phyloP scores from a whole-genome alignment of 2,888 invertebrate species.

The Acanthosoma haemorrhoidale region DNA sequence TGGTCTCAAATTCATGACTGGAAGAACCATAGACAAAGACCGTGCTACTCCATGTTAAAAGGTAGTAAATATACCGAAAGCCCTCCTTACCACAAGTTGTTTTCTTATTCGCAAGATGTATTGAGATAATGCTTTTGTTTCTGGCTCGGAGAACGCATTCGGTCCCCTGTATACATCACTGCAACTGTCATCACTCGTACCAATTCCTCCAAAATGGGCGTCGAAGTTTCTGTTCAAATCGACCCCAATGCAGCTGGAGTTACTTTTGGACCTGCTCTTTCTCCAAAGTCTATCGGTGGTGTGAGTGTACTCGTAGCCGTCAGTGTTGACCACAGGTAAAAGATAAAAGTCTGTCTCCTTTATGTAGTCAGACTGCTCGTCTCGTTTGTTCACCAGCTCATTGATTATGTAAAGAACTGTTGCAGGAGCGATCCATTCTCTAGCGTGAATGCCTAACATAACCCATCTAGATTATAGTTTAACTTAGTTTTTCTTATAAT shows the following conservation, averaged over 20 bases:
- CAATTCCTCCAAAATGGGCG: constrained; percentile 79
- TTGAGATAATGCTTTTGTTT: constrained; percentile 62
- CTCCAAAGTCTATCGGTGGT: constrained; percentile 62
- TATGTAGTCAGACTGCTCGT: constrained; percentile 54
- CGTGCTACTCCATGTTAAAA: background rate
- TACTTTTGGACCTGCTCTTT: constrained; percentile 56
- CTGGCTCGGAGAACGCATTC: constrained; percentile 79
- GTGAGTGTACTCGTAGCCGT: constrained; percentile 76
- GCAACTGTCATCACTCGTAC: constrained; percentile 77
- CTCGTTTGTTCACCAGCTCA: constrained; percentile 62
- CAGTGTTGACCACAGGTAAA: constrained; percentile 69
- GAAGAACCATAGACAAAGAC: background rate
- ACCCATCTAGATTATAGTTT: too few relatives aligned
- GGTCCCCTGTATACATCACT: constrained; percentile 76
- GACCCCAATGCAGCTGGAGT: constrained; percentile 64
- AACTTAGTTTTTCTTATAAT: too few relatives aligned
- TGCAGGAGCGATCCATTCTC: constrained; percentile 85
- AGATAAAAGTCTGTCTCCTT: constrained; percentile 61
- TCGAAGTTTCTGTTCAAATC: constrained; percentile 86
- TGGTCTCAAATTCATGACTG: background rate
- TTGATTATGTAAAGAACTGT: constrained; percentile 71
- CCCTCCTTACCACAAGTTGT: constrained; percentile 39
- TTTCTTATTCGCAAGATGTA: constrained; percentile 47
- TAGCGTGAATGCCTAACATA: constrained; percentile 66
- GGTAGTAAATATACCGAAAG: background rate